Base-by-base conservation (phyloP, 2,888 invertebrate genomes). In the Theodoxus fluviatilis region DNA sequence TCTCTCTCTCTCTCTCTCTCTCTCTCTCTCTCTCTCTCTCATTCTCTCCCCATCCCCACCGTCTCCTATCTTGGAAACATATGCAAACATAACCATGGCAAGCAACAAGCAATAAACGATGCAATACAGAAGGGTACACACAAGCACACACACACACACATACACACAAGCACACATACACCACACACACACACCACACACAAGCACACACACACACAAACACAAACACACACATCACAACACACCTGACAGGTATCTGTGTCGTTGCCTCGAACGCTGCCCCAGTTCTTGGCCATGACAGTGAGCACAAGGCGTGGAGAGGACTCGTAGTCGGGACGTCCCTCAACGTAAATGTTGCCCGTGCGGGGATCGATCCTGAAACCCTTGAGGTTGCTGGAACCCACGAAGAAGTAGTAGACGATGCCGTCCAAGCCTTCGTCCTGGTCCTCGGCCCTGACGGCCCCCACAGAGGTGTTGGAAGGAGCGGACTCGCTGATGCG, bases 171-270 rank as follows among this genome's bases (percentile, higher is more conserved):
- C n/a, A n/a, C n/a, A n/a, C n/a, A n/a, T n/a, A n/a, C n/a, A n/a
- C n/a, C n/a, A n/a, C n/a, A n/a, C n/a, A n/a, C n/a, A n/a, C n/a
- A n/a, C n/a, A n/a, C n/a, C n/a, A n/a, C n/a, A n/a, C n/a, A n/a
- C n/a, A n/a, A n/a, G n/a, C n/a, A n/a, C n/a, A n/a, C n/a, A n/a
- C n/a, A n/a, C n/a, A n/a, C n/a, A n/a, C n/a, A n/a, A n/a, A n/a
- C n/a, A n/a, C n/a, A n/a, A n/a, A n/a, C n/a, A n/a, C n/a, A n/a
- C n/a, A n/a, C n/a, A n/a, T n/a, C n/a, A n/a, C n/a, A n/a, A n/a
- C n/a, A n/a, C n/a, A n/a, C n/a, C n/a, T n/a, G n/a, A n/a, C n/a
- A 96, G 88, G 95, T 95, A 84, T 96, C 96, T 0, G 96, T 96
- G 82, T 97, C 96, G 84, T 96, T 96, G 2, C 97, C 97, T 49